Evolutionary conservation across 2,113 vertebrate genomes (phyloP).

Genomic region (Monopterus albus): DNA sequence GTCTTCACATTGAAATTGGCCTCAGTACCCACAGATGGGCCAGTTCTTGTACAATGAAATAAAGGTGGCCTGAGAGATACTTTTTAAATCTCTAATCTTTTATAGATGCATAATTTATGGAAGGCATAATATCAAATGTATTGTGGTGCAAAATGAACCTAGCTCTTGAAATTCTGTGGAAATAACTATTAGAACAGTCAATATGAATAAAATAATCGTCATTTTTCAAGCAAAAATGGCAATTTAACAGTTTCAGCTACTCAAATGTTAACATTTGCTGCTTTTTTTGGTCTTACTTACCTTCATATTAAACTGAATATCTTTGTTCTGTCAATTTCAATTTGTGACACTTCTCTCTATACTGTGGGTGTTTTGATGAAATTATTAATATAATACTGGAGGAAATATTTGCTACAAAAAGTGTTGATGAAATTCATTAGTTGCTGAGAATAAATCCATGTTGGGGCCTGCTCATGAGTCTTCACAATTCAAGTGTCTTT

Average conservation of each 20-base stretch:
- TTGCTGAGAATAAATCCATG: background rate
- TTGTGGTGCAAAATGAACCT: too few species aligned
- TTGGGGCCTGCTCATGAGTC: background rate
- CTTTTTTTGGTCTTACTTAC: background rate
- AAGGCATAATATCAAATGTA: too few species aligned
- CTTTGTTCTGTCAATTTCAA: background rate
- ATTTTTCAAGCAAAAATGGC: background rate
- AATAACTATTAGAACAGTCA: too few species aligned
- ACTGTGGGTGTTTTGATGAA: too few species aligned
- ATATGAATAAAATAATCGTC: too few species aligned
- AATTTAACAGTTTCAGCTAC: background rate
- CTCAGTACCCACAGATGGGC: constrained; percentile 35
- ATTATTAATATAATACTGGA: too few species aligned
- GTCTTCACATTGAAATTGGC: constrained; percentile 50
- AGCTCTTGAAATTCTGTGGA: too few species aligned
- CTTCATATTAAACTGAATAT: background rate
- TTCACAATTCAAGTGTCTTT: background rate
- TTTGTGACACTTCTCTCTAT: too few species aligned
- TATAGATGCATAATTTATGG: too few species aligned
- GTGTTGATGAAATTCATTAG: background rate
- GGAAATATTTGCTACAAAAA: background rate
- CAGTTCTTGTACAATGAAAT: constrained; percentile 22
- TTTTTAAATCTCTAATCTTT: background rate
- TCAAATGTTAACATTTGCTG: background rate
- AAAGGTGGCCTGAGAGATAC: constrained; percentile 7